Base-by-base conservation (phyloP, 2,797 vertebrate species). In the Scolopax bukidnonensis region DNA sequence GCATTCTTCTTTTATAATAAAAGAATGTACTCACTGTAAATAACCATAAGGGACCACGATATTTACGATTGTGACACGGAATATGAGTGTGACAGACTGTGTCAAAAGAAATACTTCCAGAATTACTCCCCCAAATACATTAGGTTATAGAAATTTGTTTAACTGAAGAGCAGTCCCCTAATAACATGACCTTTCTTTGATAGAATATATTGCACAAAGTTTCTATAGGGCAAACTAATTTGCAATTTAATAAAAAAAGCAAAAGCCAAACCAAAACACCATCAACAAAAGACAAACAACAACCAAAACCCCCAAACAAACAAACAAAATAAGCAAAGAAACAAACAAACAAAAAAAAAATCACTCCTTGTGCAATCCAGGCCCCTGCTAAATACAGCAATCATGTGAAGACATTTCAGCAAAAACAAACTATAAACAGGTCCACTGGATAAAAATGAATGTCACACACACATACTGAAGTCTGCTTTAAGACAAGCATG, bases 1-100 rank as follows among this genome's bases (percentile, higher is more conserved):
- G 88, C 70, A 50, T 73, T 88, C 63, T 74, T 89, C n/a, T 88
- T 84, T 80, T 48, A 10, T 14, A 79, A 48, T 76, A 38, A 68
- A 94, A 94, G 74, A 96, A 95, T 76, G 80, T 82, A 47, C 27
- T 63, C 59, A 19, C 83, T 96, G 91, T 93, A 84, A 94, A 82
- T 57, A 95, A 78, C 77, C 56, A 87, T 0, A 20, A 60, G 33
- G 41, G 63, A 68, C 14, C 71, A 84, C 45, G 93, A 48, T 70
- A 94, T 82, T 91, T 93, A 60, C 57, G 43, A 82, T 2, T 94
- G 80, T 73, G 85, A 79, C 57, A 70, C 25, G 18, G 41, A 84
- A 82, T 8, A 76, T 11, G 63, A 91, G 16, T 7, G 21, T 71
- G 76, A 64, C 59, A 85, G 28, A 51, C 17, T 9, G 67, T 47